Base-by-base conservation (phyloP, 2,888 invertebrate species). In the Ornithoptera alexandrae region DNA sequence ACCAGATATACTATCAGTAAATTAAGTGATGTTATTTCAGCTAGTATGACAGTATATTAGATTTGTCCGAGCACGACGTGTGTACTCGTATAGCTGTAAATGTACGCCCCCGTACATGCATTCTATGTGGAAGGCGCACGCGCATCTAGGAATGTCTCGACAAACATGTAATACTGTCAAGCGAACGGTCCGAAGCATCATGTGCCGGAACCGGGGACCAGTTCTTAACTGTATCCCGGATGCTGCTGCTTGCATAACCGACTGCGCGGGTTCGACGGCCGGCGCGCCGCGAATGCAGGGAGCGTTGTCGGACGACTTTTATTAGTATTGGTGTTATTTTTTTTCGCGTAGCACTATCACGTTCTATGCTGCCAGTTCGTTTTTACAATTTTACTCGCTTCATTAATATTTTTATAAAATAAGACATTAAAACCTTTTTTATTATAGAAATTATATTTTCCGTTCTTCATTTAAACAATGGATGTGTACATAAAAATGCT, bases 241-340 rank as follows among this genome's bases (percentile, higher is more conserved):
- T 69, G 69, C 65, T 69, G 68, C n/a, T 62, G 64, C 73, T 75
- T 75, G 75, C 75, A 72, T 76, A 77, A 75, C 73, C 70, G 75
- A 63, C 68, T 60, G 65, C 36, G 58, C 76, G 81, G 78, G 86
- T 84, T 85, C 85, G 85, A 83, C 71, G 85, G 75, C 84, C 86
- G 82, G 71, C 71, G 74, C 53, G 73, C 69, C 67, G 22, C 30
- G 65, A 46, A 62, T n/a, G 30, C 53, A 1, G 65, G 69, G 69
- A 61, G 42, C 18, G 50, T 22, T n/a, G 68, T n/a, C 68, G 68
- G 20, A 24, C 57, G n/a, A 18, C 2, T 62, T 68, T 68, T 68
- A 10, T 68, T 30, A 17, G 15, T 15, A 8, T 6, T 10, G n/a
- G 56, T 56, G 18, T 56, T 20, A 5, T 8, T 56, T 56, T 56